Base-by-base conservation (phyloP, 2,797 vertebrate genomes). In the Tokudaia muenninki region DNA sequence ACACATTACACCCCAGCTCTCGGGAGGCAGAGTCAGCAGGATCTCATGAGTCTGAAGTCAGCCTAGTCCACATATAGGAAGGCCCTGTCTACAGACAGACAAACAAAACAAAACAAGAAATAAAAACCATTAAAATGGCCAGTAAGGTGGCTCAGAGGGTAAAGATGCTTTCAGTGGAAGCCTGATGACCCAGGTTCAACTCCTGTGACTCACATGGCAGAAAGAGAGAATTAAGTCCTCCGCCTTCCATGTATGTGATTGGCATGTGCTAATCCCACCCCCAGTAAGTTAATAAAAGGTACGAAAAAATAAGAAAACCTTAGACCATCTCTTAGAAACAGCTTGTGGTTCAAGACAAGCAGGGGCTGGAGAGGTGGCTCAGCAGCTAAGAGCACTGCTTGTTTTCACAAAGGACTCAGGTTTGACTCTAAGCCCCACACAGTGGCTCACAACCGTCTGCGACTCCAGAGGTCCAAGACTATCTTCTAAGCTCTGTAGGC, bases 271-370 rank as follows among this genome's bases (percentile, higher is more conserved):
- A 41, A 14, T 41, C 16, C 29, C 29, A 31, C 2, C 59, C 37
- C 41, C 11, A 83, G 63, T 5, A 44, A 11, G 41, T 44, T 52
- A 87, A 17, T n/a, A 41, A 61, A 12, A 50, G 7, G 22, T 61
- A 67, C 31, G 26, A 14, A 55, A n/a, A 52, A 74, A 63, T 14
- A 91, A 19, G 63, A 55, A 88, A 74, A 87, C 77, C 55, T 87
- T 50, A 47, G 87, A 41, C 72, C 79, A 50, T 37, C 44, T 87
- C 74, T 87, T 95, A 92, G 77, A 95, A 93, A 81, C 1, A 41
- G 41, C 61, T 34, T 84, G 82, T 84, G 61, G 47, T 34, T 65
- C 41, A 34, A 87, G 80, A 41, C 57, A n/a, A 55, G 55, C 37
- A 82, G 55, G 55, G 14, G n/a, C 57, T 82, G n/a, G 24, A 61